Base-by-base conservation (phyloP, 2,113 vertebrate genomes). In the Morphnarchus princeps region DNA sequence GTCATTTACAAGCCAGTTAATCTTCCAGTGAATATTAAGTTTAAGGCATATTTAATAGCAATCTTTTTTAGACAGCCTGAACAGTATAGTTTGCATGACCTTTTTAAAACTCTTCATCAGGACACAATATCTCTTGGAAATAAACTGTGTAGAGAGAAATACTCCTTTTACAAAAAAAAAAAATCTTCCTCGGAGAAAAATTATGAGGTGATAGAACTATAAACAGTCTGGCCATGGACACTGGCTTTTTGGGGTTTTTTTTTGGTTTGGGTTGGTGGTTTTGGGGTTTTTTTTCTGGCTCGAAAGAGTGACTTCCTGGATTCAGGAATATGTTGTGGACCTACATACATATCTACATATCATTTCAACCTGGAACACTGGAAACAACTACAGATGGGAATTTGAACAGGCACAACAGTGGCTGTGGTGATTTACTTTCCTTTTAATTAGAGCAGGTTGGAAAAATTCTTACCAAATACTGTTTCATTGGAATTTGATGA, bases 21-120 rank as follows among this genome's bases (percentile, higher is more conserved):
- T 92, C 72, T 97, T 93, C 42, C 14, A 71, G 76, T 38, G 55
- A 92, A 78, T 92, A 92, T 81, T 81, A 90, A 79, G 28, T 88
- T 94, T 77, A 86, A 81, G 59, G 40, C 14, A 71, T 55, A 90
- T 67, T 83, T 80, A 90, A 89, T n/a, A 74, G 9, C 16, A 92
- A 62, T 36, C 50, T 70, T 80, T 90, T 94, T 83, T 63, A 87
- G 40, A 74, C 34, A 89, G 52, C 15, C 18, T 82, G 61, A 92
- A 86, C 19, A 65, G 16, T 65, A 74, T 7, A 67, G 38, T 61
- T 91, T 87, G 22, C 28, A 50, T 50, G 45, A 86, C 50, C 76
- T 87, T 76, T 82, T 43, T 38, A 73, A 95, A 84, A 87, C 29
- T 84, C 38, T 81, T 61, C 43, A 82, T 72, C 25, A 25, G 36